Evolutionary conservation across 2,113 vertebrate genomes (phyloP), one percentile per base, ranked within the genome.

Genomic region (Tichodroma muraria): DNA sequence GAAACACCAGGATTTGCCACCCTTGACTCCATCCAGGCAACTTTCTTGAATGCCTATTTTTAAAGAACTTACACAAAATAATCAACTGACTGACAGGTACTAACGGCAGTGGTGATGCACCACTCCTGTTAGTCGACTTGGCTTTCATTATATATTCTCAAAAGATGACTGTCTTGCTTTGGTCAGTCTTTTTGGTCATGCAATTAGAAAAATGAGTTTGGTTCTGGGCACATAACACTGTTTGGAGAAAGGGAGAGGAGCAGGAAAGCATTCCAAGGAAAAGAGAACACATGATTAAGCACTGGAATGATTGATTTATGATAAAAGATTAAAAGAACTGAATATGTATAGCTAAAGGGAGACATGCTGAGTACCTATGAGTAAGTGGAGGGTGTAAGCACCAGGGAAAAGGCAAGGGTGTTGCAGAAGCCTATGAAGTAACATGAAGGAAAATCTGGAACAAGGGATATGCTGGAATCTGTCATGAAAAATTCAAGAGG

Each of bases 311-410:
- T 93, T 97, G 96, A 97, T 97, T 97, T 96, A 97, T 90, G 85
- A 69, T 54, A 72, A 94, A 94, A 97, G 95, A 97, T 97, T 80
- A 97, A 96, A 96, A 92, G 89, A 94, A 59, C 45, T 80, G 75
- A 92, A 14, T 91, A 76, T 97, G 96, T 97, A 96, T 96, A 85
- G 93, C 97, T 97, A 88, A 95, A 96, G 97, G 97, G 90, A 93
- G 83, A 97, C 96, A 97, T 59, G 85, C 71, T 79, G 90, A 85
- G 68, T 81, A 47, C 79, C 88, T 96, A 47, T 91, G 68, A 65
- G 87, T 82, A 94, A 95, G 64, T 37, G 19, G 21, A 94, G 68
- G 56, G 40, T 85, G 82, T 90, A 85, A 89, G 82, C 49, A 85
- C 78, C 57, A 89, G 24, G 59, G 22, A 65, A 84, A 79, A 89